Evolutionary conservation across 2,113 vertebrate genomes (phyloP).

Genomic region (Corvus hawaiiensis): DNA sequence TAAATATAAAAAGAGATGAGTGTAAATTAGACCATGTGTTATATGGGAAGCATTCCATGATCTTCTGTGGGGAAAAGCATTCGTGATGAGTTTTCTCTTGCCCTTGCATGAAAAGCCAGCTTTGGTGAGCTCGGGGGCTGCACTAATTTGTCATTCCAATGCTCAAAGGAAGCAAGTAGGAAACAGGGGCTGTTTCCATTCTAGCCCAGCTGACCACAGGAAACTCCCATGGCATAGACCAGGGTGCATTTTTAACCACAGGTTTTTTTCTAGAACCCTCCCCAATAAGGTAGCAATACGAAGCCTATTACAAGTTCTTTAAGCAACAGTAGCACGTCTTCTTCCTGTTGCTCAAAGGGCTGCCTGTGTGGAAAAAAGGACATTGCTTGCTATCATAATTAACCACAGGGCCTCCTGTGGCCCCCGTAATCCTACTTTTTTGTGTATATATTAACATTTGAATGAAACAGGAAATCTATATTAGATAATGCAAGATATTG

Average conservation of each 20-base stretch:
- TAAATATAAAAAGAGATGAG: neutral
- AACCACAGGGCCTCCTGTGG: neutral
- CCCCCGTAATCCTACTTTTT: neutral
- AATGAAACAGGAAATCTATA: neutral
- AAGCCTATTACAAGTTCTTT: neutral
- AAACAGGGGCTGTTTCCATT: neutral
- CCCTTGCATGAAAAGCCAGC: neutral
- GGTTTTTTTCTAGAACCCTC: neutral
- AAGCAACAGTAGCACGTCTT: neutral
- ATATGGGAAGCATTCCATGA: neutral
- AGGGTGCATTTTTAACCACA: neutral
- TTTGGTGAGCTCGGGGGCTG: neutral
- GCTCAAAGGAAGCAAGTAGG: neutral
- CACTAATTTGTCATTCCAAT: neutral
- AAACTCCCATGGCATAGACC: neutral
- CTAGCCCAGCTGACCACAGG: neutral
- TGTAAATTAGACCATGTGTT: neutral
- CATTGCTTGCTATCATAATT: neutral
- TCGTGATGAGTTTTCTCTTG: neutral
- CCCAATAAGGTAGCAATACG: neutral
- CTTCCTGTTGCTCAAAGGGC: neutral
- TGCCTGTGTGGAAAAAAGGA: neutral
- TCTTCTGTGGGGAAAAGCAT: neutral
- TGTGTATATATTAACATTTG: neutral
- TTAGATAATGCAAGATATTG: neutral